Evolutionary conservation across 2,888 invertebrate genomes (phyloP).

Genomic region (Eudasyphora cyanicolor): DNA sequence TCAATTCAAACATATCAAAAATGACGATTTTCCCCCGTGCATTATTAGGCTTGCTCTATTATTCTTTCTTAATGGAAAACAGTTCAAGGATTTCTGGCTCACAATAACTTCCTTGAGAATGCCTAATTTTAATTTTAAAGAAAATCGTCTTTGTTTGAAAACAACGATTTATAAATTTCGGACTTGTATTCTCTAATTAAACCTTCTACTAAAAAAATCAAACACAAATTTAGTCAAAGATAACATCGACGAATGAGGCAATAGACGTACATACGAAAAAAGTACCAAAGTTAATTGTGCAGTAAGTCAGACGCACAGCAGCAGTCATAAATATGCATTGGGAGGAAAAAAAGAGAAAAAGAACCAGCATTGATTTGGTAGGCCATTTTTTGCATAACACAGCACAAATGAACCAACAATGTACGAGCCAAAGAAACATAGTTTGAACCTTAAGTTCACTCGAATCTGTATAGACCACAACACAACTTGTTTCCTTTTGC

Average conservation of each 20-base stretch:
- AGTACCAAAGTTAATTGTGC: background rate
- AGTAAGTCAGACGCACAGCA: background rate
- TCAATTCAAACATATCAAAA: no score
- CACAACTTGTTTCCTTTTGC: background rate
- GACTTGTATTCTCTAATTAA: no score
- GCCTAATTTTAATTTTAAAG: no score
- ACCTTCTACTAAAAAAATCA: background rate
- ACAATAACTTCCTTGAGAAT: no score
- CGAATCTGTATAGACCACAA: background rate
- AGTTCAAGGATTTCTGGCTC: no score
- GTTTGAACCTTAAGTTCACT: background rate
- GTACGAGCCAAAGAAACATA: background rate
- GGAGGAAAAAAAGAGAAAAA: slow-evolving; percentile 2
- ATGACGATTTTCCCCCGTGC: no score
- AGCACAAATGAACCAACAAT: slow-evolving; percentile 32
- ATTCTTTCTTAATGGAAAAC: no score
- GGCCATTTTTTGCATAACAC: slow-evolving; percentile 37
- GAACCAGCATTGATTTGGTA: slow-evolving; percentile 46
- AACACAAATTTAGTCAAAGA: background rate
- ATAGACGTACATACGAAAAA: background rate
- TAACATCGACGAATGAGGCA: background rate
- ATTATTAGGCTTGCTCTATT: no score
- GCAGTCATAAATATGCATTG: background rate
- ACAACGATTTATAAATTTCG: no score
- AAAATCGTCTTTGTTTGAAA: no score